Evolutionary conservation across 1,140 invertebrate genomes (phyloP).

Genomic region (Drosophila melanogaster): Release_6_plus_ISO1_MT NC_004354.4:3503501-3504000

Average conservation of each 20-base stretch:
- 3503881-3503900: conserved; percentile 84
- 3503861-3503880: conserved; percentile 85
- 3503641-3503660: conserved; percentile 10
- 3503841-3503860: conserved; percentile 78
- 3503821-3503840: conserved; percentile 84
- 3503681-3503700: conserved; percentile 54
- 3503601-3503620: conserved; percentile 40
- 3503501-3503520: neutral
- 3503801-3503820: conserved; percentile 85
- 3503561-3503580: conserved; percentile 9
- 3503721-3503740: conserved; percentile 47
- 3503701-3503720: conserved; percentile 69
- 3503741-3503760: conserved; percentile 5
- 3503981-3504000: conserved; percentile 55
- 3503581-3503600: conserved; percentile 39
- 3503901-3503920: conserved; percentile 46
- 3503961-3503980: conserved; percentile 56
- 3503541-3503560: conserved; percentile 7
- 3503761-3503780: conserved; percentile 26
- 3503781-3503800: conserved; percentile 84
- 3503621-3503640: neutral
- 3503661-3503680: conserved; percentile 42
- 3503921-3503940: conserved; percentile 46
- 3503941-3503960: conserved; percentile 57
- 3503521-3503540: neutral